Evolutionary conservation across 2,888 invertebrate genomes (phyloP).

Genomic region (Silvanus unidentatus): DNA sequence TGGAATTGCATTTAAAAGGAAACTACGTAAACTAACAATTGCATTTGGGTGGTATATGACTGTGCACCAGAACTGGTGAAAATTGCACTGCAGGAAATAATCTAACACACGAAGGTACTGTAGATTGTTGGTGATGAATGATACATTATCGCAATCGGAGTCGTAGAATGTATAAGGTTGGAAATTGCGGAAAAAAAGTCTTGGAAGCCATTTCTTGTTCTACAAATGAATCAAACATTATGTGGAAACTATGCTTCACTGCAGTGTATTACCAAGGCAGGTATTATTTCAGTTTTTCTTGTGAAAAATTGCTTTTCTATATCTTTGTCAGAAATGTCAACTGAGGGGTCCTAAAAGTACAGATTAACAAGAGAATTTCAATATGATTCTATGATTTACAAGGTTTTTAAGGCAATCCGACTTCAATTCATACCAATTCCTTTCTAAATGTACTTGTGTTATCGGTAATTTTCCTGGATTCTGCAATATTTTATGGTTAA

Average conservation of each 20-base stretch:
- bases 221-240: conserved; percentile 15
- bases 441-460: conserved; percentile 43
- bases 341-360: conserved; percentile 30
- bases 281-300: conserved; percentile 31
- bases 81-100: conserved; percentile 38
- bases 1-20: conserved; percentile 38
- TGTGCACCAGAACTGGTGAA: conserved; percentile 45
- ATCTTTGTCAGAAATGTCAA: conserved; percentile 20
- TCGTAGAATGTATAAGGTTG: conserved; percentile 35
- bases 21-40: conserved; percentile 33
- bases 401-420: background rate
- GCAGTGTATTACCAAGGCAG: conserved; percentile 34
- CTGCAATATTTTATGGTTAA: conserved; percentile 41
- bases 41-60: conserved; percentile 36
- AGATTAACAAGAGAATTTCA: conserved; percentile 6
- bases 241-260: conserved; percentile 2
- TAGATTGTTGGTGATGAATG: conserved; percentile 32
- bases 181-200: conserved; percentile 28
- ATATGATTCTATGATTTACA: conserved; percentile 4
- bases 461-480: conserved; percentile 56
- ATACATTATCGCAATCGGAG: conserved; percentile 30
- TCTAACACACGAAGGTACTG: conserved; percentile 34
- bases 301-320: conserved; percentile 26
- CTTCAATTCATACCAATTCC: conserved; percentile 25
- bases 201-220: conserved; percentile 37